A percentile compares a stretch with the other conserved stretches of the same genome.
These are phyloP conservation scores for Chunga burmeisteri DNA, from an alignment of 2,113 vertebrate species.

Conservation along the genomic window DNA sequence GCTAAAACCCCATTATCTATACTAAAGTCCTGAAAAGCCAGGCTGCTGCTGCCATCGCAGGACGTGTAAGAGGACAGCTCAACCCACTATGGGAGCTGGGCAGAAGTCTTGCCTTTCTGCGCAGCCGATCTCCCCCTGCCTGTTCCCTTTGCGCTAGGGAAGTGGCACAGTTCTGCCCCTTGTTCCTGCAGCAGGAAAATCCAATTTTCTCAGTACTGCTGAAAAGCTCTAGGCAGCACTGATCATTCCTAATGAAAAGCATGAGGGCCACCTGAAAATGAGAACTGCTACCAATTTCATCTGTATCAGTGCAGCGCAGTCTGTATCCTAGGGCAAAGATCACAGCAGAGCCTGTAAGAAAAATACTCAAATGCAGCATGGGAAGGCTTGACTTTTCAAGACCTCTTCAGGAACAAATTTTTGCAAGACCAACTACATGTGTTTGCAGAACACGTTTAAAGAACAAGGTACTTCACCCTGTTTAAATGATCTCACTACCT, in stretches of 20 bases:
- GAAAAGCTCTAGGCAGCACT: background rate
- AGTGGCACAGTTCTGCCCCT: background rate
- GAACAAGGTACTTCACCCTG: background rate
- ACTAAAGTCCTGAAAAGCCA: background rate
- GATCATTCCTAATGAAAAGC: background rate
- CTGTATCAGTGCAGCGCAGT: background rate
- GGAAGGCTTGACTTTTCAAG: background rate
- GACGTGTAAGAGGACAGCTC: background rate
- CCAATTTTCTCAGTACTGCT: background rate
- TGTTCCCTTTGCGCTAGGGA: background rate
- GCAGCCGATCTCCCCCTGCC: background rate
- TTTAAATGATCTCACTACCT: background rate
- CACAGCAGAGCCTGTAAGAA: background rate
- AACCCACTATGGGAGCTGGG: background rate
- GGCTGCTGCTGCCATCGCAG: background rate
- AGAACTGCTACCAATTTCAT: background rate
- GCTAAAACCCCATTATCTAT: background rate
- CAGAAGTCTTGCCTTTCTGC: background rate
- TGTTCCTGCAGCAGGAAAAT: background rate
- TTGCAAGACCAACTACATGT: background rate
- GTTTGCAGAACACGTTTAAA: background rate
- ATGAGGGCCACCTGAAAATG: background rate
- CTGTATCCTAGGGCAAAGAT: background rate
- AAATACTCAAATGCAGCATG: background rate
- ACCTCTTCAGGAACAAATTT: background rate